These are phyloP conservation scores for Cairina moschata DNA, from an alignment of 2,113 vertebrate species.

Conservation along the genomic window DNA sequence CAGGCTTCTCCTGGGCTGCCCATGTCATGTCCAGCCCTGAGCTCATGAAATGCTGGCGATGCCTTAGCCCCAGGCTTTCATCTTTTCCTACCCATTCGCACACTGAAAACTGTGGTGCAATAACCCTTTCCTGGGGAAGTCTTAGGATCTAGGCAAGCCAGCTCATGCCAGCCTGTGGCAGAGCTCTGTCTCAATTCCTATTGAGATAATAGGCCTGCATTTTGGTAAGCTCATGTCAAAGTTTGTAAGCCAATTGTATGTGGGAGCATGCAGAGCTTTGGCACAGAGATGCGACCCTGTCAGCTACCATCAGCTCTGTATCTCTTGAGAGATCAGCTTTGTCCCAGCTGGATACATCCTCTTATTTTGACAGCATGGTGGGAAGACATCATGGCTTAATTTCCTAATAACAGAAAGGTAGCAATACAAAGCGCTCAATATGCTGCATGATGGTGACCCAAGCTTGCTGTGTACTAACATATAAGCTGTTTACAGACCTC, in stretches of 20 bases:
- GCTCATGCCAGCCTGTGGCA: not conserved
- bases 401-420: not conserved
- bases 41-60: accelerated
- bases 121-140: not conserved
- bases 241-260: not conserved
- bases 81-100: not conserved
- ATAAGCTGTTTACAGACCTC: not conserved
- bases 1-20: not conserved
- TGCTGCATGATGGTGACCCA: not conserved
- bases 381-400: not conserved
- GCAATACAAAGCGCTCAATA: not conserved
- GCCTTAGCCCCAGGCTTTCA: not conserved
- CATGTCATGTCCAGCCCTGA: not conserved
- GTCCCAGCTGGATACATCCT: not conserved
- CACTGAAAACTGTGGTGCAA: not conserved
- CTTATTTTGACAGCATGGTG: not conserved
- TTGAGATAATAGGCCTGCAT: not conserved
- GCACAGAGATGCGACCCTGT: not conserved
- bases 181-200: not conserved
- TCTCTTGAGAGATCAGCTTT: conserved; percentile 16
- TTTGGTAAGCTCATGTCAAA: not conserved
- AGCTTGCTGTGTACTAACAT: not conserved
- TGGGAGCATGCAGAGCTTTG: not conserved
- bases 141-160: not conserved
- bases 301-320: not conserved